Evolutionary conservation across 2,797 vertebrate genomes (phyloP).

Genomic region (Scolopax bukidnonensis): DNA sequence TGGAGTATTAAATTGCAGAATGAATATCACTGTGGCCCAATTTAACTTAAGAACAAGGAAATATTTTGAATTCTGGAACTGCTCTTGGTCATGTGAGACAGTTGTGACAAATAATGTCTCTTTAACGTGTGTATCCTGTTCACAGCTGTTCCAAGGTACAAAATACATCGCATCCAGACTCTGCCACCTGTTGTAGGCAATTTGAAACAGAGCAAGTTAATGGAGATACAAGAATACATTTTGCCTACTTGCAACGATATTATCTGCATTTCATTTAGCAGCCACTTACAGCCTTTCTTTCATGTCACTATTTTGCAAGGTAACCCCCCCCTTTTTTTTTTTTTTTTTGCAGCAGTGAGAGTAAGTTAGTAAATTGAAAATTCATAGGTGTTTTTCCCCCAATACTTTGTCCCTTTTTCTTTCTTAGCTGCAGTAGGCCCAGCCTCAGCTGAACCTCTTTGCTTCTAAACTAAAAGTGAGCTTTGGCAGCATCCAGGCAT

Average conservation of each 20-base stretch:
- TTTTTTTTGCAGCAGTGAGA: slow-evolving; percentile 13
- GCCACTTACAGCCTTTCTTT: neutral
- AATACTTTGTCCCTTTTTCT: neutral
- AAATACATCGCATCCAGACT: slow-evolving; percentile 56
- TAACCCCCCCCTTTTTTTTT: neutral
- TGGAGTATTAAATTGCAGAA: slow-evolving; percentile 72
- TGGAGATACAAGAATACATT: slow-evolving; percentile 32
- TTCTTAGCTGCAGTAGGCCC: neutral
- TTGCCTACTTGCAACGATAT: slow-evolving; percentile 9
- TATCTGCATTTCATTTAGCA: slow-evolving; percentile 24
- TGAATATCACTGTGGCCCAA: slow-evolving; percentile 57
- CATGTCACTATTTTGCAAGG: neutral
- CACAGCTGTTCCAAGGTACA: slow-evolving; percentile 79
- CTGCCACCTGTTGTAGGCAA: slow-evolving; percentile 74
- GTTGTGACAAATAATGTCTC: slow-evolving; percentile 50
- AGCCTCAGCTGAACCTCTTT: neutral
- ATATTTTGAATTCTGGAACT: slow-evolving; percentile 79
- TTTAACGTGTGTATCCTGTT: slow-evolving; percentile 24
- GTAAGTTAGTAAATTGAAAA: neutral
- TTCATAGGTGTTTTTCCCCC: neutral
- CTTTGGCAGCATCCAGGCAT: neutral
- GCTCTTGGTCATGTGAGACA: slow-evolving; percentile 62
- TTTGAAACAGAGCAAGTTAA: slow-evolving; percentile 65
- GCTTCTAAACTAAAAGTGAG: neutral
- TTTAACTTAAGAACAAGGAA: slow-evolving; percentile 76